These are phyloP conservation scores for Solenopsis fugax DNA, from an alignment of 1,140 invertebrate species.

Conservation along the genomic window DNA sequence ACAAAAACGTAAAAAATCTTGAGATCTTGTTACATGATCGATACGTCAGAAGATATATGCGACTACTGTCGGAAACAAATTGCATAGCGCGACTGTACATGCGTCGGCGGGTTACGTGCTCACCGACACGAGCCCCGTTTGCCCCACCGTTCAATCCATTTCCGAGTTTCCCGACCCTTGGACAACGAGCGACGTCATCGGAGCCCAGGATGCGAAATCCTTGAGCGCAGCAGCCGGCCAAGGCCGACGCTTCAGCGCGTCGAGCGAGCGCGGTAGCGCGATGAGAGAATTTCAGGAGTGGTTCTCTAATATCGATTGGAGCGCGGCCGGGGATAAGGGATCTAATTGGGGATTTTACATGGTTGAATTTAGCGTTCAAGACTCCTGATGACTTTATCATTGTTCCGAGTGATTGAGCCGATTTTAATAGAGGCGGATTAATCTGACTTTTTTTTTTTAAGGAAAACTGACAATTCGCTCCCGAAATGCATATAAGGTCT, in stretches of 20 bases:
- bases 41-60: slow-evolving; percentile 5
- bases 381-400: slow-evolving; percentile 1
- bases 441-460: not conserved
- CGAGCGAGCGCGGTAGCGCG: not conserved
- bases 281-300: slow-evolving; percentile 32
- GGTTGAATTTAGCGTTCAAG: not conserved
- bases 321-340: not conserved
- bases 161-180: slow-evolving; percentile 69
- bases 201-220: slow-evolving; percentile 49
- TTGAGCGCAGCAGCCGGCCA: slow-evolving; percentile 30
- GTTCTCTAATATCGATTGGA: slow-evolving; percentile 43
- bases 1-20: not conserved
- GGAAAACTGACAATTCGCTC: not conserved
- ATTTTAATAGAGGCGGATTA: not conserved
- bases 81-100: slow-evolving; percentile 28
- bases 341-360: slow-evolving; percentile 2
- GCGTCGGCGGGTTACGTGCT: slow-evolving; percentile 64
- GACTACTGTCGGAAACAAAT: not conserved
- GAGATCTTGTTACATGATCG: not conserved
- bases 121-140: slow-evolving; percentile 25
- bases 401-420: not conserved
- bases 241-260: slow-evolving; percentile 9
- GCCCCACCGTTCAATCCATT: slow-evolving; percentile 35
- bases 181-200: slow-evolving; percentile 47
- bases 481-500: not conserved